phyloP scores from a whole-genome alignment of 2,888 invertebrate genomes.

The Acanthosepion lycidas region DNA sequence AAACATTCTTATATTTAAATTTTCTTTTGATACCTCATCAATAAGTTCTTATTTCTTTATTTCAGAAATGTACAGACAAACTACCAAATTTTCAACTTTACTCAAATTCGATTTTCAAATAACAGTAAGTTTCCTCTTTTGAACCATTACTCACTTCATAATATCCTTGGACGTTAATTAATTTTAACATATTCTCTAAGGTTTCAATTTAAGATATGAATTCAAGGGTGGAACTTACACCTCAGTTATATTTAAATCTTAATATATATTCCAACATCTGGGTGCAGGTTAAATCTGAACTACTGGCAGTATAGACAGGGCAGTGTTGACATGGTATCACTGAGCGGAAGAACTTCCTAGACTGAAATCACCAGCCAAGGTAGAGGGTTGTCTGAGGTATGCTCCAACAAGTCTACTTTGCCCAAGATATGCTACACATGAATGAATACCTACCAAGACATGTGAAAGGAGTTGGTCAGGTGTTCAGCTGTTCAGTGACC shows the following conservation, averaged over 20 bases:
- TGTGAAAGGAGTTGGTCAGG: no score
- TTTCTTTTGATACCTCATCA: background rate
- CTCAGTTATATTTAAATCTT: background rate
- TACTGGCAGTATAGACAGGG: no score
- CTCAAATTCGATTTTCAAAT: conserved; percentile 73
- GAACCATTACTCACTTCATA: background rate
- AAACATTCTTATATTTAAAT: background rate
- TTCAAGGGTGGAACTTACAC: background rate
- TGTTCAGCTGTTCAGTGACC: no score
- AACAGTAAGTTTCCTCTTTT: conserved; percentile 63
- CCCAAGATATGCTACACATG: no score
- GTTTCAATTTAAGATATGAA: background rate
- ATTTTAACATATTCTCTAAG: background rate
- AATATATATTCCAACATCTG: no score
- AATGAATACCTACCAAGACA: no score
- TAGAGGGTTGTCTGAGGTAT: no score
- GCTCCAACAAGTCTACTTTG: no score
- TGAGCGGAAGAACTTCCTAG: no score
- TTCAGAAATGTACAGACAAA: conserved; percentile 70
- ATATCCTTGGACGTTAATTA: background rate
- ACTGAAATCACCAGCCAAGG: no score
- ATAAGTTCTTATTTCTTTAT: background rate
- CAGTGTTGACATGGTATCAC: no score
- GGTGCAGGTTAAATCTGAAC: no score
- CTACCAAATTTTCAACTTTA: conserved; percentile 69